A percentile compares a stretch with the other conserved stretches of the same genome.
Conservation (phyloP, 2,797 vertebrate species). For the Leptatherina wallacei region DNA sequence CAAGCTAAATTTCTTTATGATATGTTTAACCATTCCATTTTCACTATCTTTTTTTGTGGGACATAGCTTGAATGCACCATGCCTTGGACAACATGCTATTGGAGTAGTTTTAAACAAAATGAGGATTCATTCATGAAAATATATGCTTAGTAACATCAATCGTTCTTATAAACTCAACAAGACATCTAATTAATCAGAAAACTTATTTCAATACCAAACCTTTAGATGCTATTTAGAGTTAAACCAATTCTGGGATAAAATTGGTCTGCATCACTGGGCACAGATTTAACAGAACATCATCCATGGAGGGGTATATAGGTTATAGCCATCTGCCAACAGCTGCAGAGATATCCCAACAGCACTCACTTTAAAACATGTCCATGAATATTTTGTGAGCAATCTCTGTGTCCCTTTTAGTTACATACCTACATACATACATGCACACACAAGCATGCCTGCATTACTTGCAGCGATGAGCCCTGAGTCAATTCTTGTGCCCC, state of each 20-base stretch:
- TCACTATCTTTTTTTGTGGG: background rate
- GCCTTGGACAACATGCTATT: background rate
- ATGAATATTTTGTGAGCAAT: background rate
- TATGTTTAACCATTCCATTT: background rate
- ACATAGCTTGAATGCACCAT: background rate
- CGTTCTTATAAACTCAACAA: background rate
- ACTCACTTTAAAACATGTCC: background rate
- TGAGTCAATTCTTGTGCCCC: conserved; percentile 21
- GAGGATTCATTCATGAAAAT: background rate
- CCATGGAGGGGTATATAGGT: background rate
- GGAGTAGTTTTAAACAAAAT: background rate
- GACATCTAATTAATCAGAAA: background rate
- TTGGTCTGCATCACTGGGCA: background rate
- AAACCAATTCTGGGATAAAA: no score
- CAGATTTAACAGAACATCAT: background rate
- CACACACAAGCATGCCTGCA: conserved; percentile 8
- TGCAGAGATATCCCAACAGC: background rate
- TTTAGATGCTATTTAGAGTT: no score
- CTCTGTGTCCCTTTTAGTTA: background rate
- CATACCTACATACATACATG: no score
- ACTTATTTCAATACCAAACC: no score
- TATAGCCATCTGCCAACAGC: conserved; percentile 14
- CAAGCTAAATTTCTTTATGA: background rate
- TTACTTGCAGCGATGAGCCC: conserved; percentile 29
- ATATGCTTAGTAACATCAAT: background rate